Conservation (phyloP, 2,888 invertebrate genomes). For the Callosobruchus maculatus region DNA sequence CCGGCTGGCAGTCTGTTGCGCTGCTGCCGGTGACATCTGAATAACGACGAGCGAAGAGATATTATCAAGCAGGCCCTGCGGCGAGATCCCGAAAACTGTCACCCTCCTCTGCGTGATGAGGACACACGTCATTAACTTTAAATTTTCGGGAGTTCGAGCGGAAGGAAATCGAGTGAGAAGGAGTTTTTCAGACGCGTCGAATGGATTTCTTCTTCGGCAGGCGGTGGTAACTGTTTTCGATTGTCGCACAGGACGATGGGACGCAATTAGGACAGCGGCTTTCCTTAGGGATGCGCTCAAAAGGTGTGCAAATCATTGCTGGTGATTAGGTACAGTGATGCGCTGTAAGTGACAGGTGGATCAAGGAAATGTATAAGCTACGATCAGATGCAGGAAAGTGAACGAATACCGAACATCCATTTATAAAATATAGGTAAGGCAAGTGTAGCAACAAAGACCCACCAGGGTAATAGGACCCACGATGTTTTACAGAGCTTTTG, state of each 20-base stretch:
- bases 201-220: background rate
- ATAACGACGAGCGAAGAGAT: constrained; percentile 30
- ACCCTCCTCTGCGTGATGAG: background rate
- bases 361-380: background rate
- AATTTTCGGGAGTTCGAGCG: background rate
- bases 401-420: too few relatives aligned
- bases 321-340: background rate
- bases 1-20: background rate
- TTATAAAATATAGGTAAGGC: too few relatives aligned
- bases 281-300: background rate
- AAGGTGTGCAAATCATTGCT: background rate
- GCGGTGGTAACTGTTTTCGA: background rate
- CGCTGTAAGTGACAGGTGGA: background rate
- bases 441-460: too few relatives aligned
- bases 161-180: background rate
- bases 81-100: background rate
- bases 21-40: constrained; percentile 26
- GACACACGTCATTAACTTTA: background rate
- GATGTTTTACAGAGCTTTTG: too few relatives aligned
- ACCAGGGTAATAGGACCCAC: too few relatives aligned
- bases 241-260: background rate
- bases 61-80: constrained; percentile 27
- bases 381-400: background rate
- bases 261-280: background rate
- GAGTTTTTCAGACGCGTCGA: background rate